These are phyloP conservation scores for Ctenodactylus gundi DNA, from an alignment of 2,113 vertebrate species.

Conservation along the genomic window DNA sequence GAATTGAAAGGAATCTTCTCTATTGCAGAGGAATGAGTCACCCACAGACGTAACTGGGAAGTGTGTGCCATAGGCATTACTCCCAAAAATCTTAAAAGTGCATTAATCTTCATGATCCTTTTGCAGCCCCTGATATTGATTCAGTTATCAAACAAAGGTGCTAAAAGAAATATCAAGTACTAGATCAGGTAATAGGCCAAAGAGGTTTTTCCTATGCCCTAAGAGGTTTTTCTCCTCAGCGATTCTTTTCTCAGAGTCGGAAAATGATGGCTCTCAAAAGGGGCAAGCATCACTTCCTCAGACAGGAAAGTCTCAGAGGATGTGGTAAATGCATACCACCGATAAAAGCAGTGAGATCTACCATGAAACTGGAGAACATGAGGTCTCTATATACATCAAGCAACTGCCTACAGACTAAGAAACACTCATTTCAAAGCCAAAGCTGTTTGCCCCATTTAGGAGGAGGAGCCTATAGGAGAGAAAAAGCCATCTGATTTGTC, in stretches of 20 bases:
- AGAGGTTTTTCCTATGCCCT: background rate
- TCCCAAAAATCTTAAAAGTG: conserved; percentile 8
- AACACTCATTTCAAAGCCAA: conserved; percentile 1
- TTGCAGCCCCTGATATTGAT: background rate
- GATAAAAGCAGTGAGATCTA: background rate
- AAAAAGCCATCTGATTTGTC: background rate
- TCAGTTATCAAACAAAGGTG: background rate
- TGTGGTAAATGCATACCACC: background rate
- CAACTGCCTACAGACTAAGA: background rate
- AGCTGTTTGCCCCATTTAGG: background rate
- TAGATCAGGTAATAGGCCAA: background rate
- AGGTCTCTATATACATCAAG: background rate
- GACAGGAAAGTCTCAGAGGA: background rate
- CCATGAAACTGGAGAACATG: background rate
- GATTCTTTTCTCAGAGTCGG: background rate
- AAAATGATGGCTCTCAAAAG: background rate
- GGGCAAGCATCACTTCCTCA: background rate
- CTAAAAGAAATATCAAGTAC: background rate
- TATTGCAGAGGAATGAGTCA: background rate
- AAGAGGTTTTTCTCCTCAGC: background rate
- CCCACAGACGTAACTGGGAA: background rate
- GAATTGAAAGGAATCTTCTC: background rate
- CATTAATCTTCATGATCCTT: conserved; percentile 1
- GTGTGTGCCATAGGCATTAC: background rate
- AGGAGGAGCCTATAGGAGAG: background rate